These are phyloP conservation scores for Bombyx huttoni DNA, from an alignment of 2,888 invertebrate genomes.

Conservation along the genomic window DNA sequence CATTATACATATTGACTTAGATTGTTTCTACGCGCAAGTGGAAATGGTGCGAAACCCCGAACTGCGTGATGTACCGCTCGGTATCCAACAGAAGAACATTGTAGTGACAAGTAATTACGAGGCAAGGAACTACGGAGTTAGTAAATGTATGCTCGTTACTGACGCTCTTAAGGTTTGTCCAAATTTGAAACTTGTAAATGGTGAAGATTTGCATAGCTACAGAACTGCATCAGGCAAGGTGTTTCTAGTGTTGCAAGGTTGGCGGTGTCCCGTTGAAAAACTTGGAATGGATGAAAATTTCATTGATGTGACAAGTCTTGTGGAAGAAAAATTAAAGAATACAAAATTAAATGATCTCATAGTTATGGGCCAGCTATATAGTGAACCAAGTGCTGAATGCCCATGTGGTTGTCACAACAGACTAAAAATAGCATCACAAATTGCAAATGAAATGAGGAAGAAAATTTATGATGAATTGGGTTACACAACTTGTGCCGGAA, in stretches of 20 bases:
- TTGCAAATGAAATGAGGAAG: conserved; percentile 83
- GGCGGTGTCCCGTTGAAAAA: conserved; percentile 82
- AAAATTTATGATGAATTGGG: conserved; percentile 78
- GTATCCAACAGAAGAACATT: conserved; percentile 87
- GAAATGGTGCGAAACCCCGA: conserved; percentile 83
- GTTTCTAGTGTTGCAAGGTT: conserved; percentile 78
- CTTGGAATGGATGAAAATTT: conserved; percentile 90
- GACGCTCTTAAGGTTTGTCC: conserved; percentile 84
- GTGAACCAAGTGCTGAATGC: conserved; percentile 72
- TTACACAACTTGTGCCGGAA: conserved; percentile 85
- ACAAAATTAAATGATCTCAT: conserved; percentile 32
- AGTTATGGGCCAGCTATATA: conserved; percentile 73
- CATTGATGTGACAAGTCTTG: conserved; percentile 82
- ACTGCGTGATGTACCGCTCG: conserved; percentile 77
- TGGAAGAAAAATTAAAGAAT: conserved; percentile 66
- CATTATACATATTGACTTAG: conserved; percentile 86
- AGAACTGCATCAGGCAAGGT: conserved; percentile 84
- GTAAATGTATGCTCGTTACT: conserved; percentile 83
- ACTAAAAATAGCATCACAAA: conserved; percentile 78
- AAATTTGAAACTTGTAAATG: conserved; percentile 80
- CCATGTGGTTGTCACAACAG: conserved; percentile 82
- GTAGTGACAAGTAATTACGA: conserved; percentile 89
- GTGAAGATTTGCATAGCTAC: conserved; percentile 87
- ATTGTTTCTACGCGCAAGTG: conserved; percentile 90
- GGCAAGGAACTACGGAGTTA: conserved; percentile 81